These are phyloP conservation scores for Cavia aperea DNA, from an alignment of 2,113 vertebrate genomes.

Conservation along the genomic window DNA sequence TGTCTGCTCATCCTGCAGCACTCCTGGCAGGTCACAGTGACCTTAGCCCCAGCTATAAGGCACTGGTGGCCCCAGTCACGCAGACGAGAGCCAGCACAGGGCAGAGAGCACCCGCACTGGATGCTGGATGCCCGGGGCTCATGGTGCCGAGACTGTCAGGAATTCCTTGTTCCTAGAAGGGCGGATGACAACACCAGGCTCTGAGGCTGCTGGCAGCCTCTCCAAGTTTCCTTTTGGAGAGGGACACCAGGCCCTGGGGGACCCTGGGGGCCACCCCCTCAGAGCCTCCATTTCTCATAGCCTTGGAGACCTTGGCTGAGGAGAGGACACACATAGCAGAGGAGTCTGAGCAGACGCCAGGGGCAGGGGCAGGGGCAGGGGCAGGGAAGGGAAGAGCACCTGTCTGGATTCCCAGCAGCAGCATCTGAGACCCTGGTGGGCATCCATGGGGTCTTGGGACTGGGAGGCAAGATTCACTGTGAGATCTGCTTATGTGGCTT, in stretches of 20 bases:
- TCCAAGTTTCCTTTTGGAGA: background rate
- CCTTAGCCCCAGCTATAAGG: rapidly evolving
- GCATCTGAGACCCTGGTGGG: background rate
- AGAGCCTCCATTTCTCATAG: background rate
- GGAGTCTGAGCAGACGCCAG: rapidly evolving
- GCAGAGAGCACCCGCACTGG: no score
- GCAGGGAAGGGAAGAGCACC: no score
- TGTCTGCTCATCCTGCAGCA: background rate
- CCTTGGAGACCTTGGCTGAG: background rate
- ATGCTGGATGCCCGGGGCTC: background rate
- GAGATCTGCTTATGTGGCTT: background rate
- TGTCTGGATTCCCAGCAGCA: background rate
- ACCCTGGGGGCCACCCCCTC: background rate
- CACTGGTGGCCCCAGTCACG: background rate
- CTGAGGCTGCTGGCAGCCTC: background rate
- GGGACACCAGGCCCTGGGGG: background rate
- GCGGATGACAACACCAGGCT: no score
- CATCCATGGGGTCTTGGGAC: background rate
- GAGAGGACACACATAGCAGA: background rate
- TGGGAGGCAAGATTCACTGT: background rate
- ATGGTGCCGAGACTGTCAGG: background rate
- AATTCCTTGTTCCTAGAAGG: background rate
- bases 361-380: background rate
- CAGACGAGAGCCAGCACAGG: background rate
- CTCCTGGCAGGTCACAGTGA: background rate